A percentile compares a stretch with the other conserved stretches of the same genome.
Conservation (phyloP, 2,888 invertebrate genomes). For the Lasioglossum malachurum region DNA sequence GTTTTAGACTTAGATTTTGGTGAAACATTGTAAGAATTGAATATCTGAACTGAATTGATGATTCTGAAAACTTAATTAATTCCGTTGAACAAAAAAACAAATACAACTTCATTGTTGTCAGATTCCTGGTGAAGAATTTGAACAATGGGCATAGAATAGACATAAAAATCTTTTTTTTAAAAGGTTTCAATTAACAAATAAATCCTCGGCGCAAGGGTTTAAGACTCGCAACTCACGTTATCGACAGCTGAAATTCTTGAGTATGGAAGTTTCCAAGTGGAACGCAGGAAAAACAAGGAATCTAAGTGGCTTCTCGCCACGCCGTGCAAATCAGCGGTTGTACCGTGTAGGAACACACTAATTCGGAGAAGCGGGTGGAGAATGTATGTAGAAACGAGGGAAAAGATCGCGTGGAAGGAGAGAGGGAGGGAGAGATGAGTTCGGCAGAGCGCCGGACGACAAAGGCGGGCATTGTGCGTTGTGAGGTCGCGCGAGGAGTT, state of each 20-base stretch:
- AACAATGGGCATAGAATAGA: too few relatives aligned
- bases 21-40: too few relatives aligned
- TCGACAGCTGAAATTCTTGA: background rate
- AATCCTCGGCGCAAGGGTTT: background rate
- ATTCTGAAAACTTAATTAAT: too few relatives aligned
- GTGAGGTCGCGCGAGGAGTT: conserved; percentile 54
- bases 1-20: too few relatives aligned
- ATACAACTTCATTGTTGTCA: too few relatives aligned
- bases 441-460: conserved; percentile 51
- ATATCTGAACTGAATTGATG: too few relatives aligned
- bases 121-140: too few relatives aligned
- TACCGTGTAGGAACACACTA: background rate
- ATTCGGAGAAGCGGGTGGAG: conserved; percentile 4
- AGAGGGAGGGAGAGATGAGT: background rate
- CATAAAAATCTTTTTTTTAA: too few relatives aligned
- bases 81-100: too few relatives aligned
- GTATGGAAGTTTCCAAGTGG: background rate
- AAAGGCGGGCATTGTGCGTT: conserved; percentile 72
- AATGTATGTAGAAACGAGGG: conserved; percentile 15
- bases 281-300: background rate
- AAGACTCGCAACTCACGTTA: background rate
- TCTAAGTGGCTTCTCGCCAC: background rate
- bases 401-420: background rate
- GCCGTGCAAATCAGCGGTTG: conserved; percentile 41
- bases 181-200: too few relatives aligned